Base-by-base conservation (phyloP, 2,113 vertebrate genomes). In the Circaetus cinerascens region DNA sequence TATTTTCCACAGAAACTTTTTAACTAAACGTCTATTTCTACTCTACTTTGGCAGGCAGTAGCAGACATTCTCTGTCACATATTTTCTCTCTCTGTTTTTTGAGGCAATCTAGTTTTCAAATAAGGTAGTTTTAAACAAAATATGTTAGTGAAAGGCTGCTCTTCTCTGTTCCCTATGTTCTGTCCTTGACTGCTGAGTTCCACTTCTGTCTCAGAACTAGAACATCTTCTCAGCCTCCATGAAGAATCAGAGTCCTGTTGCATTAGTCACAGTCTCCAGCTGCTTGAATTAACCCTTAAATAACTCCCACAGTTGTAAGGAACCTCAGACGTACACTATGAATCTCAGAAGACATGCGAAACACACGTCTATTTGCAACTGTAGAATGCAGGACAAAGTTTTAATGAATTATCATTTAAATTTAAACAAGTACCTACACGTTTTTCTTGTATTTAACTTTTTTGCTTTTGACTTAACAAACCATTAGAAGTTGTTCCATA, bases 191-290 rank as follows among this genome's bases (percentile, higher is more conserved):
- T 34, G 40, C 56, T 62, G 34, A 86, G 12, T 62, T 86, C 11
- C 18, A 7, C 15, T 82, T 79, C 62, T 57, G 20, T 30, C 7
- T 34, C 41, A 79, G 51, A 40, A 36, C 10, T 43, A 55, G 46
- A 57, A 18, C 10, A 26, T 34, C 18, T 41, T 67, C 20, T 60
- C 7, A 72, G 4, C 20, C 18, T 73, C 10, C n/a, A 55, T 48
- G 27, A 63, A 64, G 22, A 86, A n/a, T 34, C 22, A 45, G 36
- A 60, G 23, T 72, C 12, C 25, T 41, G 12, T 15, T 62, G 41
- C 50, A 66, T 1, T 3, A 1, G 7, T 25, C 0, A 0, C 5
- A 38, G 29, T n/a, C 23, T 73, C n/a, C 27, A 75, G 14, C 11
- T 67, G 43, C 30, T 71, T 66, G 46, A 66, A 66, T 36, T 62